These are phyloP conservation scores for Physocephala rufipes DNA, from an alignment of 2,888 invertebrate genomes.

Conservation along the genomic window DNA sequence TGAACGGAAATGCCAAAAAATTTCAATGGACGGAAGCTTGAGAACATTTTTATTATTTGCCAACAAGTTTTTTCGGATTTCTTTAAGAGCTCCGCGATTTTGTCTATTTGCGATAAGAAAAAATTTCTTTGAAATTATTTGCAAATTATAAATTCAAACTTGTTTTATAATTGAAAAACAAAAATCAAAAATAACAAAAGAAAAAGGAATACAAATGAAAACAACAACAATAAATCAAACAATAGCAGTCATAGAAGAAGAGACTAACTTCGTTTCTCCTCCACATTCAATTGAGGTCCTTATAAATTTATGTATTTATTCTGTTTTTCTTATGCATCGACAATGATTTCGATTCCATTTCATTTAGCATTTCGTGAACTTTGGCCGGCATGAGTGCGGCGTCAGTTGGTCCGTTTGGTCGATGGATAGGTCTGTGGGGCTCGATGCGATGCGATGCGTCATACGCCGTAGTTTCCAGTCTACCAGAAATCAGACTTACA, in stretches of 20 bases:
- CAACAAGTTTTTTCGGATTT: background rate
- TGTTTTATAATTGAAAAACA: background rate
- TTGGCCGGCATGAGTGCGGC: slow-evolving; percentile 23
- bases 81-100: background rate
- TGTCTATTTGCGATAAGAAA: slow-evolving; percentile 10
- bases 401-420: too few relatives aligned
- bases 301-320: slow-evolving; percentile 33
- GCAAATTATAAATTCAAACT: background rate
- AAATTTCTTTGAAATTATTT: background rate
- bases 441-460: background rate
- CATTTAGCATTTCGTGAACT: slow-evolving; percentile 37
- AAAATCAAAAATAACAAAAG: background rate
- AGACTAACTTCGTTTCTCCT: background rate
- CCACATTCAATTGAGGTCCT: slow-evolving; percentile 15
- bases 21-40: too few relatives aligned
- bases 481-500: background rate
- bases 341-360: slow-evolving; percentile 38
- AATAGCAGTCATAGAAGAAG: background rate
- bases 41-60: background rate
- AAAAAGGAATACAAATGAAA: slow-evolving; percentile 1
- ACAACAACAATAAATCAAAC: slow-evolving; percentile 1
- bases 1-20: slow-evolving; percentile 13
- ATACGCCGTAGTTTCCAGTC: background rate
- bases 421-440: background rate
- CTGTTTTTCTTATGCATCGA: slow-evolving; percentile 22